Evolutionary conservation across 2,797 vertebrate genomes (phyloP), one percentile per base, ranked within the genome.

Genomic region (Anomalospiza imberbis): DNA sequence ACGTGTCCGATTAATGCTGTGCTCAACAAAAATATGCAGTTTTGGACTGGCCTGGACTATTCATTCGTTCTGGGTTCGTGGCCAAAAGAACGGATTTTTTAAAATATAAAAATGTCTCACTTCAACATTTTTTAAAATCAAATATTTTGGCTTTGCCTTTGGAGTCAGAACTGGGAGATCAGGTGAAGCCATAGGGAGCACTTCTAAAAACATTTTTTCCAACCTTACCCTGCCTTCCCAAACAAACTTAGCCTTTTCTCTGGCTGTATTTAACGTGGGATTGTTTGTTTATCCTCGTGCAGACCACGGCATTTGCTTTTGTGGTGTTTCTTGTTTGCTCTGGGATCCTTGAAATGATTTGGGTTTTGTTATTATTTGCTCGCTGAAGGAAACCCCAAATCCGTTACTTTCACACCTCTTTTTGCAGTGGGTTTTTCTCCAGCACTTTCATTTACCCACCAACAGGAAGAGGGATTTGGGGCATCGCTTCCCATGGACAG

Each of bases 401-500:
- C 40, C 0, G 7, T 55, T 61, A 11, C n/a, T 73, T 58, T 70
- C 73, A 25, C 57, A 9, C 85, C 25, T 67, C 16, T 18, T 7
- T 5, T 6, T 32, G 67, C 77, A 28, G 51, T 6, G 51, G 29
- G 60, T 8, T 90, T 76, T 42, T 6, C 47, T 71, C 58, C 51
- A 9, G 13, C 13, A 1, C 4, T 9, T 61, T 9, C 20, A 5
- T 0, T 47, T 38, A 8, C 6, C 40, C 20, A 6, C 8, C 16
- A n/a, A 21, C 20, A 53, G 34, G 13, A 61, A 36, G 29, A 55
- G 21, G 11, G 9, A 10, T 34, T 28, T 1, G 9, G 22, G 14
- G 34, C 1, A 0, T 24, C 0, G 0, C 28, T 55, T 58, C 11
- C 42, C 32, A 2, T 1, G 1, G 8, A 9, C 0, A 0, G 6